A percentile compares a stretch with the other conserved stretches of the same genome.
Conservation (phyloP, 2,797 vertebrate genomes). For the Dromococcyx pavoninus region DNA sequence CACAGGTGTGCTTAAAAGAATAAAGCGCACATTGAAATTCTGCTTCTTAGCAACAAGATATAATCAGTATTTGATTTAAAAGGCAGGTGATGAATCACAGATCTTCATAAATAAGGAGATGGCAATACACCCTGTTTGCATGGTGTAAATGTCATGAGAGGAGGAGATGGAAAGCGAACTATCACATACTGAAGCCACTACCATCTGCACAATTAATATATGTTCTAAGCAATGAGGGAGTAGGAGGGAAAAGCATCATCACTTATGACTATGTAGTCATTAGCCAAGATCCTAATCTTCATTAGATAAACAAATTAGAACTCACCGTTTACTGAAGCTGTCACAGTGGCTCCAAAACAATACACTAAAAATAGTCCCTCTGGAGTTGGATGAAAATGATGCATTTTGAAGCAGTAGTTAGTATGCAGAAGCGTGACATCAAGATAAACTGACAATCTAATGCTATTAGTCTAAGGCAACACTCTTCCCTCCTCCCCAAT, state of each 20-base stretch:
- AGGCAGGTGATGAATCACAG: constrained; percentile 56
- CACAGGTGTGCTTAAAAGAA: not conserved
- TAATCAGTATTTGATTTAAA: constrained; percentile 5
- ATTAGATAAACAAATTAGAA: constrained; percentile 30
- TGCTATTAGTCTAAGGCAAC: not conserved
- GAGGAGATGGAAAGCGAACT: constrained; percentile 27
- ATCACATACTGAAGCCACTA: constrained; percentile 20
- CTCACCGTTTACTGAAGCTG: constrained; percentile 1
- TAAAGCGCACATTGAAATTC: not conserved
- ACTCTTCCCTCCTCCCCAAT: not conserved
- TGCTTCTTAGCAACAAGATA: constrained; percentile 36
- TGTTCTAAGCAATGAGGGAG: constrained; percentile 29
- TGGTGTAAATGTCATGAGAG: constrained; percentile 38
- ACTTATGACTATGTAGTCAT: constrained; percentile 45
- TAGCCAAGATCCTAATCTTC: constrained; percentile 29
- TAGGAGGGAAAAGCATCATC: constrained; percentile 27
- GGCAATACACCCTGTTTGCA: constrained; percentile 26
- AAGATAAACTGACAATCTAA: not conserved
- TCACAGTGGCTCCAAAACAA: constrained; percentile 19
- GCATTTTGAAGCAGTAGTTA: not conserved
- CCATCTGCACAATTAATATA: constrained; percentile 48
- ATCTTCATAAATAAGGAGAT: not conserved
- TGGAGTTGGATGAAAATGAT: not conserved
- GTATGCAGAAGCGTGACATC: not conserved
- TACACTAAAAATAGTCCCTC: not conserved